Evolutionary conservation across 2,797 vertebrate genomes (phyloP), one percentile per base, ranked within the genome.

Genomic region (Garrulus glandarius): DNA sequence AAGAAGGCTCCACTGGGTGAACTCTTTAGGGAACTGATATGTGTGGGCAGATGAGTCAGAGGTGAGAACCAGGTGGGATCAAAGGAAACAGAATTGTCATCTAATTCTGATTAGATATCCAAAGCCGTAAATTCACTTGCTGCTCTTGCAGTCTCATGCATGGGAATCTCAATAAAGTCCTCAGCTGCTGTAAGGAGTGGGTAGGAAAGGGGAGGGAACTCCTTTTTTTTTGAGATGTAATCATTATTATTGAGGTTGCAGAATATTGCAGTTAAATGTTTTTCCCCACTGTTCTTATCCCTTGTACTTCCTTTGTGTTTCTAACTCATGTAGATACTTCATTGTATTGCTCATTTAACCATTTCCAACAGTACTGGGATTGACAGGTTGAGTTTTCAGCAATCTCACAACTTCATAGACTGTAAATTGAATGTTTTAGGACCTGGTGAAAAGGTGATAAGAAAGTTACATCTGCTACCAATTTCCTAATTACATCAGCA

Each of bases 371-470:
- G 69, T 18, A 59, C n/a, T 79, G 61, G 64, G 59, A 76, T 74
- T 94, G 94, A 75, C 86, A 86, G 53, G 55, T 49, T 82, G 88
- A 85, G 44, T 67, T 94, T 96, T 92, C 85, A 95, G 87, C 89
- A 87, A 49, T 93, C 81, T 92, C 46, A 85, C 72, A 91, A 88
- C 76, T 96, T 96, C n/a, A 9, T 27, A 14, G 26, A 44, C 88
- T 96, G 87, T 81, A 96, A 95, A 96, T 55, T 60, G 85, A 89
- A 81, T 89, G 70, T 29, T 96, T 93, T 81, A 77, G 77, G 69
- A 55, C 44, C 68, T 74, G 65, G 30, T 60, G 41, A 81, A 84
- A 89, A 91, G 78, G 83, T 92, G 69, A 70, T 92, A 90, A 95
- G 81, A 60, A 94, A 96, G 67, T 80, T 86, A 63, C 20, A 72